Conservation (phyloP, 2,888 invertebrate species). For the Helleia helle region DNA sequence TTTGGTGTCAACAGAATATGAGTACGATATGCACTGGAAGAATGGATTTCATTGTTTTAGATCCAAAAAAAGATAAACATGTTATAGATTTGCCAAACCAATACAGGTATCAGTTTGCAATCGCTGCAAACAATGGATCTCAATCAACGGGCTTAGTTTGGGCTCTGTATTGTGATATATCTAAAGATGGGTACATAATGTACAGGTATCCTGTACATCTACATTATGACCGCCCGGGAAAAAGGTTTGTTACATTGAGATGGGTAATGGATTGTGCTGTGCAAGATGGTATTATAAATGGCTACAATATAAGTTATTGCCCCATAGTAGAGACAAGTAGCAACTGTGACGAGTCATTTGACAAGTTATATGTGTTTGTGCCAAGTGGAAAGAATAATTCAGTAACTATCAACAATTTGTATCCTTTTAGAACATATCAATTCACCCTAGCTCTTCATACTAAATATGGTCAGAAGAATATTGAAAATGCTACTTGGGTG, state of each 20-base stretch:
- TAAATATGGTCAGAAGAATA: constrained; percentile 46
- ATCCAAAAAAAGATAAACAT: constrained; percentile 52
- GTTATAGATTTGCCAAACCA: constrained; percentile 76
- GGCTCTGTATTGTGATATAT: constrained; percentile 79
- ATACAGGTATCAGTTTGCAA: constrained; percentile 82
- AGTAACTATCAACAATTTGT: constrained; percentile 75
- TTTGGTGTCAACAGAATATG: constrained; percentile 79
- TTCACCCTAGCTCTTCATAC: constrained; percentile 78
- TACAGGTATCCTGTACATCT: constrained; percentile 62
- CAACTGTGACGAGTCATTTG: constrained; percentile 67
- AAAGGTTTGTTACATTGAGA: constrained; percentile 65
- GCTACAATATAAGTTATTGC: constrained; percentile 85
- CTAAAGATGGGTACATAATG: constrained; percentile 66
- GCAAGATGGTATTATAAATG: constrained; percentile 77
- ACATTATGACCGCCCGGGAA: constrained; percentile 46
- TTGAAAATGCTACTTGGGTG: constrained; percentile 69
- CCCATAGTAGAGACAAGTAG: constrained; percentile 69
- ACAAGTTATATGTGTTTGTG: constrained; percentile 46
- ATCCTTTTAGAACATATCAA: constrained; percentile 84
- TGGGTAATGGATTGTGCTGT: constrained; percentile 88
- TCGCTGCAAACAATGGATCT: constrained; percentile 80
- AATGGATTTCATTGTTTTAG: constrained; percentile 56
- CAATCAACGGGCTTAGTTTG: constrained; percentile 89
- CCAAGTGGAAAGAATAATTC: constrained; percentile 60
- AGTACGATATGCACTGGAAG: constrained; percentile 70